Evolutionary conservation across 2,113 vertebrate species (phyloP), one percentile per base, ranked within the genome.

Genomic region (Oxyura jamaicensis): DNA sequence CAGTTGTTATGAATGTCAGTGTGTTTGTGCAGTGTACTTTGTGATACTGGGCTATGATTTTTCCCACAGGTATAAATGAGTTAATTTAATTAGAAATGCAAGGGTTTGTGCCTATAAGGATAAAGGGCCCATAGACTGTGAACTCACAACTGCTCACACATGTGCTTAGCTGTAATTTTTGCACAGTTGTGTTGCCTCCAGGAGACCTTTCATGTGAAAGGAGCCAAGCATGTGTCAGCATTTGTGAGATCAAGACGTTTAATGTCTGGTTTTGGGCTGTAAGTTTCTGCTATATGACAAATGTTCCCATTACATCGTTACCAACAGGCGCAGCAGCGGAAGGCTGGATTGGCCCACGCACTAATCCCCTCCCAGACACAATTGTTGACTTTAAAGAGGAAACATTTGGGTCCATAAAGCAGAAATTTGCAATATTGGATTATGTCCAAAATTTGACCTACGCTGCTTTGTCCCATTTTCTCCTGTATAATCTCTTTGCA

Each of bases 1-100:
- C 93, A 89, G 50, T 94, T 95, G 81, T 77, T 85, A 50, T 13
- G 71, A 94, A 96, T 95, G 91, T 89, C 74, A 55, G 41, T 59
- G 71, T 69, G 66, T 19, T 94, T 90, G 39, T 73, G 36, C 77
- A 76, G 73, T 0, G 6, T 8, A 11, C 68, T 69, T 86, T 72
- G 66, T 58, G 74, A 62, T 91, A 65, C 44, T 25, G 39, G 33
- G 62, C 81, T 91, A 75, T 29, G 31, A 89, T 89, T 94, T 94
- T 96, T 95, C 96, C 95, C 92, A 95, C 94, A 93, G 92, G 86
- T 94, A 93, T 19, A 42, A 89, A 91, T 1, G 44, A 82, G 86
- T 91, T 93, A 95, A 94, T 88, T 91, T 86, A 63, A 42, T 94
- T 53, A 73, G 83, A 92, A 84, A 42, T 3, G 3, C 68, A 23